Evolutionary conservation across 2,888 invertebrate genomes (phyloP).

Genomic region (Rhagonycha fulva): DNA sequence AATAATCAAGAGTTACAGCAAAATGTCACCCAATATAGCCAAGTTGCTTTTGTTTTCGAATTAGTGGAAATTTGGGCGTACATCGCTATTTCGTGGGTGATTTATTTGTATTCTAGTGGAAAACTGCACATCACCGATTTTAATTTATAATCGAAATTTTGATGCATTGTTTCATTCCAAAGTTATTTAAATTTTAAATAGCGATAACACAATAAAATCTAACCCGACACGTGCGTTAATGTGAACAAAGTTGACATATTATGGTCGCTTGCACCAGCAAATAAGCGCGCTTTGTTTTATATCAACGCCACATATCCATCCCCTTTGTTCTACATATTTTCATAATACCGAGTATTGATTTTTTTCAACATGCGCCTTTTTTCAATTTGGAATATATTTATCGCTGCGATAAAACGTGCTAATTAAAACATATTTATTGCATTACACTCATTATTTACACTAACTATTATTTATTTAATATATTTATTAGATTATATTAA

Average conservation of each 20-base stretch:
- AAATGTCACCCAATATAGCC: background rate
- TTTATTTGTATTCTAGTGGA: too few species aligned
- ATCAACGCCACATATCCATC: constrained; percentile 6
- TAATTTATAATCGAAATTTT: background rate
- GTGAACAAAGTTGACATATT: background rate
- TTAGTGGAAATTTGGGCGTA: background rate
- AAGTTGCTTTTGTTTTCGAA: background rate
- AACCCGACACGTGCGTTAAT: constrained; percentile 1
- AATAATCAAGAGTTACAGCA: background rate
- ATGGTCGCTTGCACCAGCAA: background rate
- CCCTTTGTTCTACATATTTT: constrained; percentile 8
- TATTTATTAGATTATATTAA: background rate
- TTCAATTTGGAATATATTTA: background rate
- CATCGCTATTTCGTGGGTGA: background rate
- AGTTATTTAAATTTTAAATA: background rate
- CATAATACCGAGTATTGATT: background rate
- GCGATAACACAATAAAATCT: background rate
- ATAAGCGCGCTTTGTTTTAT: constrained; percentile 2
- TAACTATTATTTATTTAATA: too few species aligned
- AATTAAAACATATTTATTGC: background rate
- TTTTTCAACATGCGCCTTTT: background rate
- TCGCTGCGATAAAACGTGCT: background rate
- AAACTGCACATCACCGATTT: background rate
- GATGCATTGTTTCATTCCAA: background rate
- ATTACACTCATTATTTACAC: too few species aligned